Evolutionary conservation across 2,888 invertebrate species (phyloP).

Genomic region (Watsonalla cultraria): DNA sequence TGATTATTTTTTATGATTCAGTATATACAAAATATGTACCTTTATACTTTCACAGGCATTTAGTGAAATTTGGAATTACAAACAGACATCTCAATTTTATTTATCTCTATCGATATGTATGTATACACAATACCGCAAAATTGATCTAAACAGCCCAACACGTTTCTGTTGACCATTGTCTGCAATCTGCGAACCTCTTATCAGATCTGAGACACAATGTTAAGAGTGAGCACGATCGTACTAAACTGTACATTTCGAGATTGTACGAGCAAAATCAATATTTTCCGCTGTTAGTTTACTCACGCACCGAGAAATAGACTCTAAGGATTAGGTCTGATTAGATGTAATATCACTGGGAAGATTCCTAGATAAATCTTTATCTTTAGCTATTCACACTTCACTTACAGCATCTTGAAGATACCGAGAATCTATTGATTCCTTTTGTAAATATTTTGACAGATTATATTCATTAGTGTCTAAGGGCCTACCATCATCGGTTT

Average conservation of each 20-base stretch:
- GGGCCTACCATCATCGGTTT: too few relatives aligned
- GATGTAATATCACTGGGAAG: not conserved
- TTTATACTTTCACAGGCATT: too few relatives aligned
- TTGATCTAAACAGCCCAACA: not conserved
- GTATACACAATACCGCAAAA: not conserved
- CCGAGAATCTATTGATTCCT: too few relatives aligned
- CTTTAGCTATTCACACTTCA: too few relatives aligned
- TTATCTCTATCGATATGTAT: too few relatives aligned
- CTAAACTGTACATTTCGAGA: slow-evolving; percentile 1
- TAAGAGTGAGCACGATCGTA: slow-evolving; percentile 2
- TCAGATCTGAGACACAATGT: not conserved
- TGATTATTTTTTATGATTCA: too few relatives aligned
- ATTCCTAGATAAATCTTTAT: not conserved
- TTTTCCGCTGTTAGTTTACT: not conserved
- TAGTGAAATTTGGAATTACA: too few relatives aligned
- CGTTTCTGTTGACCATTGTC: not conserved
- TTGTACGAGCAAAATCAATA: slow-evolving; percentile 2
- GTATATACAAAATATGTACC: too few relatives aligned
- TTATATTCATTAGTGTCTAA: too few relatives aligned
- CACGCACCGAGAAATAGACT: not conserved
- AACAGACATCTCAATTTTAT: too few relatives aligned
- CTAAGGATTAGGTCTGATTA: not conserved
- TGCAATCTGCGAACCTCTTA: not conserved
- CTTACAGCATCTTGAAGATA: too few relatives aligned
- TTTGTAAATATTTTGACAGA: too few relatives aligned